phyloP scores from a whole-genome alignment of 2,797 vertebrate genomes.

The Bucorvus abyssinicus region DNA sequence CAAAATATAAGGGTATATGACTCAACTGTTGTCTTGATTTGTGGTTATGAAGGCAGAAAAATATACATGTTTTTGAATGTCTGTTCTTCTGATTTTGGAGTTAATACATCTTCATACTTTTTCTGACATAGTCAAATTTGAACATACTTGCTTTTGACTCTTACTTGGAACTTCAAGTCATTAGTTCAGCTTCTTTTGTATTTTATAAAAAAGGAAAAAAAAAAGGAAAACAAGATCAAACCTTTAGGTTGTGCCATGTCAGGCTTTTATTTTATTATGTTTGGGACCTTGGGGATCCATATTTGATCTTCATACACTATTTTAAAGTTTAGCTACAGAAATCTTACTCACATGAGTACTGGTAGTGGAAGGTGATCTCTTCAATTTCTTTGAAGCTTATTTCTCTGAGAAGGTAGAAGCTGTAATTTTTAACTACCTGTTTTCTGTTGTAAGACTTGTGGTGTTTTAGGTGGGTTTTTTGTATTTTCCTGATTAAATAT shows the following conservation, averaged over 20 bases:
- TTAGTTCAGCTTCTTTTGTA: too few relatives aligned
- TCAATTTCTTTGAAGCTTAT: not conserved
- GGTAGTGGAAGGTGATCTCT: not conserved
- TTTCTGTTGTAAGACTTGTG: not conserved
- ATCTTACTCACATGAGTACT: not conserved
- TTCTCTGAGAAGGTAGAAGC: not conserved
- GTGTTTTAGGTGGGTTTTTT: not conserved
- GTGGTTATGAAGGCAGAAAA: not conserved
- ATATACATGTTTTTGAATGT: accelerated
- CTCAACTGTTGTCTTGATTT: not conserved
- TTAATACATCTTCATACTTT: not conserved
- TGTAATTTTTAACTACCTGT: not conserved
- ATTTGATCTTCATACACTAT: not conserved
- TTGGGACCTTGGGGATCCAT: not conserved
- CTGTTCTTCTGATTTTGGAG: not conserved
- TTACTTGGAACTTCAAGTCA: not conserved
- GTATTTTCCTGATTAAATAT: not conserved
- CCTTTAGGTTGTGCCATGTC: not conserved
- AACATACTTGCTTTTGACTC: not conserved
- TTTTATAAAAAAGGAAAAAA: too few relatives aligned
- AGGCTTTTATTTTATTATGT: not conserved
- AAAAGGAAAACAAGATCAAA: not conserved
- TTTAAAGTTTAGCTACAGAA: not conserved
- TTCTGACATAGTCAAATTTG: not conserved
- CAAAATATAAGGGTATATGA: not conserved